Evolutionary conservation across 2,113 vertebrate species (phyloP).

Genomic region (Lepus timidus): DNA sequence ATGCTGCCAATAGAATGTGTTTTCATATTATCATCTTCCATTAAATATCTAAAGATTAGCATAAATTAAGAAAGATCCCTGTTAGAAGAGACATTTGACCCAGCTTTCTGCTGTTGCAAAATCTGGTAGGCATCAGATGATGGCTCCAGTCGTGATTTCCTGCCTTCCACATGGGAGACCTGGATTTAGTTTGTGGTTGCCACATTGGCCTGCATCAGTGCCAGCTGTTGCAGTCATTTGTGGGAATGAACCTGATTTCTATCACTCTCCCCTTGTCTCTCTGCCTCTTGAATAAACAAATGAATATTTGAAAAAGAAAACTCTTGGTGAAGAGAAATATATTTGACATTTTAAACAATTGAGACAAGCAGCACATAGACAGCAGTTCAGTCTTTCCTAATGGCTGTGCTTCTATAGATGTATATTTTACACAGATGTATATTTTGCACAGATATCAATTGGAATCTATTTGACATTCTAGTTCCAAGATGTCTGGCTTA

Average conservation of each 20-base stretch:
- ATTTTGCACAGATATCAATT: background rate
- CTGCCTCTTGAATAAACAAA: too few relatives aligned
- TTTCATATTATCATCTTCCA: background rate
- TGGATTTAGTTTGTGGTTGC: too few relatives aligned
- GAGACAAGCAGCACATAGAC: background rate
- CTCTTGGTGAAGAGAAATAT: background rate
- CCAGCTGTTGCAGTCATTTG: too few relatives aligned
- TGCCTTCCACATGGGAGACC: too few relatives aligned
- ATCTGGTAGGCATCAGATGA: too few relatives aligned
- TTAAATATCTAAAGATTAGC: background rate
- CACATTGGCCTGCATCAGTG: too few relatives aligned
- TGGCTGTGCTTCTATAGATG: background rate
- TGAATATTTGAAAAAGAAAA: too few relatives aligned
- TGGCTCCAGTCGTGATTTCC: too few relatives aligned
- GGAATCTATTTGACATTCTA: background rate
- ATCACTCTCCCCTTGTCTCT: too few relatives aligned
- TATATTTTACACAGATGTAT: background rate
- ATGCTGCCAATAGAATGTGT: background rate
- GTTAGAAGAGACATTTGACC: too few relatives aligned
- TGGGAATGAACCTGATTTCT: too few relatives aligned
- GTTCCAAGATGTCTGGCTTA: background rate
- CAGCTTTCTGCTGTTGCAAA: too few relatives aligned
- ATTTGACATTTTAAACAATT: background rate
- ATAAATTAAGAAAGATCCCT: background rate
- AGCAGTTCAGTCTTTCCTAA: background rate